phyloP scores from a whole-genome alignment of 2,113 vertebrate genomes.

The Coregonus clupeaformis region DNA sequence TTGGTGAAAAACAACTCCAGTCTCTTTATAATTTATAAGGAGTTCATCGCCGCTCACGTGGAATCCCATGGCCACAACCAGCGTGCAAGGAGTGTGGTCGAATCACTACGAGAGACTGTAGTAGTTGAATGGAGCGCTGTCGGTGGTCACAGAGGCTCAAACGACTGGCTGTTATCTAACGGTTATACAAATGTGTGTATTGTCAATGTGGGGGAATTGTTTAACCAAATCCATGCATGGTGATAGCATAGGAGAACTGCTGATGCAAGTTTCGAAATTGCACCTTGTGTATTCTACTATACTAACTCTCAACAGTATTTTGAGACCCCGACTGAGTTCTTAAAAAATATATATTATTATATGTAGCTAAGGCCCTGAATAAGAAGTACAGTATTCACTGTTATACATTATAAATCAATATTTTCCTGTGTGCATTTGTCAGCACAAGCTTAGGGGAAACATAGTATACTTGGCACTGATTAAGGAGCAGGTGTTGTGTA shows the following conservation, averaged over 20 bases:
- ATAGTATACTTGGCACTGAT: too few relatives aligned
- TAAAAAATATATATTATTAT: too few relatives aligned
- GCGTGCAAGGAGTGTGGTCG: constrained; percentile 46
- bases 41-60: constrained; percentile 81
- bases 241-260: background rate
- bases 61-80: constrained; percentile 72
- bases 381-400: too few relatives aligned
- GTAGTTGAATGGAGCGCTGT: constrained; percentile 53
- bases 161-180: constrained; percentile 71
- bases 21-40: constrained; percentile 87
- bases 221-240: background rate
- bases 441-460: too few relatives aligned
- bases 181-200: constrained; percentile 64
- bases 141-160: constrained; percentile 49
- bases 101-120: constrained; percentile 53
- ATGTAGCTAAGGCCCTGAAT: too few relatives aligned
- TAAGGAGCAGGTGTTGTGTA: too few relatives aligned
- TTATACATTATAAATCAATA: too few relatives aligned
- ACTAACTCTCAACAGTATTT: too few relatives aligned
- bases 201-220: constrained; percentile 36
- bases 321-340: too few relatives aligned
- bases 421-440: too few relatives aligned
- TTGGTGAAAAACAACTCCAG: constrained; percentile 47
- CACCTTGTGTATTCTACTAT: too few relatives aligned
- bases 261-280: too few relatives aligned